Base-by-base conservation (phyloP, 92 coral and sea anemone species). In the Heteractis magnifica region DNA sequence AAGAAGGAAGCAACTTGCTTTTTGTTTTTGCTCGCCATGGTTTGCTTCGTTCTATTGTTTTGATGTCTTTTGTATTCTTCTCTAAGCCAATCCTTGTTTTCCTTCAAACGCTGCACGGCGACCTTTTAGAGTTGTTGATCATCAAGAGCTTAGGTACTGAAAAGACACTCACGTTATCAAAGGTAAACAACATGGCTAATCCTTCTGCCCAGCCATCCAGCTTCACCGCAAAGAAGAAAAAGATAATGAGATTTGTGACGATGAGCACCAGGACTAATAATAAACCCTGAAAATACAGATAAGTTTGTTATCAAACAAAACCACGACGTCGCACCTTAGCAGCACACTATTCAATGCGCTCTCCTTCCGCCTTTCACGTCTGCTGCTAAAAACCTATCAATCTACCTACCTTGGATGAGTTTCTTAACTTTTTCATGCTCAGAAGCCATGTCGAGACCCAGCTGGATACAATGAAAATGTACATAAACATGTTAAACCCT, bases 141-240 rank as follows among this genome's bases (percentile, higher is more conserved):
- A 14, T 14, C 44, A 34, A 34, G 44, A 1, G 44, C 44, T 34
- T 34, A 34, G 44, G 44, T 34, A 34, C 44, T 34, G 44, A 34
- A 34, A 34, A 34, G 44, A 34, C 44, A 76, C 83, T 77, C 71
- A 85, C 88, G 52, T 50, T 85, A 51, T 85, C 59, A 7, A 85
- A 85, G 16, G 84, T 85, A 52, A 94, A 87, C 10, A 94, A 79
- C 75, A 84, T 71, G 3, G 92, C 91, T 68, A 94, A 74, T 20
- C 98, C 98, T 51, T 92, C 86, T 1, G 95, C 92, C 98, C 98
- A 94, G 75, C 94, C 98, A 7, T 94, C 89, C 56, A 91, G 89
- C 41, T 91, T 90, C 41, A 94, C 98, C 19, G 92, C 94, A 50
- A 89, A 71, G 78, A 94, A 90, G 86, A 94, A 94, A 78, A 94